Conservation (phyloP, 1,140 invertebrate species). For the Trichogramma pretiosum region DNA sequence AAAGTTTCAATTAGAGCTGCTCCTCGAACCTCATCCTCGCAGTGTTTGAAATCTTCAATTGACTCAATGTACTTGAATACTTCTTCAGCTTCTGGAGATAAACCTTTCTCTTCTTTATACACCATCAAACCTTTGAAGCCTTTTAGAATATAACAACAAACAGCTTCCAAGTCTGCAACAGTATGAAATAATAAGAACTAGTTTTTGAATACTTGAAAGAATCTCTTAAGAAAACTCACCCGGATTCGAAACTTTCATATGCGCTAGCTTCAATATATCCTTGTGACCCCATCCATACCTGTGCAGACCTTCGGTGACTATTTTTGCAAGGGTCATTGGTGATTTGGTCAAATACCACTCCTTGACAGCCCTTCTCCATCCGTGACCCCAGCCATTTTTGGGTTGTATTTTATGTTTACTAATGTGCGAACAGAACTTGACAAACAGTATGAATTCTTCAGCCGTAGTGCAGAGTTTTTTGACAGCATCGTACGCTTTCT, state of each 20-base stretch:
- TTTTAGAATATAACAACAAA: conserved; percentile 39
- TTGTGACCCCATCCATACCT: conserved; percentile 60
- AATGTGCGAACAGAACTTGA: conserved; percentile 48
- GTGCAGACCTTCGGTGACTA: conserved; percentile 53
- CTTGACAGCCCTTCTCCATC: conserved; percentile 50
- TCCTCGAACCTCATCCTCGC: conserved; percentile 47
- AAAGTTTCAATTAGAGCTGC: conserved; percentile 45
- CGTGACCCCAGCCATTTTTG: conserved; percentile 52
- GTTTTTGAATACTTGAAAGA: conserved; percentile 14
- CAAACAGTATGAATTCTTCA: conserved; percentile 53
- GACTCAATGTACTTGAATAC: conserved; percentile 51
- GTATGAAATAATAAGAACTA: neutral
- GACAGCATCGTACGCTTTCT: conserved; percentile 47
- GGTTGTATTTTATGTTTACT: conserved; percentile 31
- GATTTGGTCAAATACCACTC: conserved; percentile 54
- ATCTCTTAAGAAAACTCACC: neutral
- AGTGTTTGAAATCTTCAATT: conserved; percentile 51
- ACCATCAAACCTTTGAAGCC: conserved; percentile 42
- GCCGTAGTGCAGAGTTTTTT: conserved; percentile 46
- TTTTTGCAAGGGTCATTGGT: conserved; percentile 51
- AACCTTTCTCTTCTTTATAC: conserved; percentile 17
- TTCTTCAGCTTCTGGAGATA: conserved; percentile 36
- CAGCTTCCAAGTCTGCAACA: neutral
- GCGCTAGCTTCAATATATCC: conserved; percentile 57
- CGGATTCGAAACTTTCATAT: too few species aligned